Base-by-base conservation (phyloP, 2,113 vertebrate genomes). In the Rhea pennata region DNA sequence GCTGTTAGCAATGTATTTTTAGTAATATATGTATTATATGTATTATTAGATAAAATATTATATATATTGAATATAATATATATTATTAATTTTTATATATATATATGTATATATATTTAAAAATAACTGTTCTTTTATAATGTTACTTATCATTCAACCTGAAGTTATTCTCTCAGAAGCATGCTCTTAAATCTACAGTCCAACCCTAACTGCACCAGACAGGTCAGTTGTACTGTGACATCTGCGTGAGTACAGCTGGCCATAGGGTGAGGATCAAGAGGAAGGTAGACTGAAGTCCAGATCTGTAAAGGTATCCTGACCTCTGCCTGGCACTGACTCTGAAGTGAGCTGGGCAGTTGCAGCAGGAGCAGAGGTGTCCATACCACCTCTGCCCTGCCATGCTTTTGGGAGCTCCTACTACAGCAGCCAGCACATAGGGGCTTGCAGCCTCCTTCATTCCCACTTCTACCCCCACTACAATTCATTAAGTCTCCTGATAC, bases 401-500 rank as follows among this genome's bases (percentile, higher is more conserved):
- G 15, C 48, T 24, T 26, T 69, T 33, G 42, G 48, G 15, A 89
- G 89, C 84, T 82, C 24, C 48, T 58, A 58, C 33, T 17, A 10
- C 17, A 70, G 21, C 44, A 2, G 23, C 7, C 33, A 61, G 70
- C 87, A 39, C 1, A 53, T 39, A 61, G 66, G 11, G 50, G 44
- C 21, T 73, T 92, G 80, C 75, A 87, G 77, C 62, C 29, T 92
- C 84, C 31, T 82, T 92, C 71, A 24, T 13, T 8, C 33, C 20
- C 20, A 8, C 71, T 94, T 40, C 66, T 62, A 72, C 9, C 22
- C 54, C 53, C 3, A 4, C 42, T 87, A 56, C 73, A 95, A 89
- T 69, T 91, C 81, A 78, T 93, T 93, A 93, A 81, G n/a, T 83
- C 50, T 96, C 50, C 48, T 73, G 74, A 84, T 87, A 79, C 61